Evolutionary conservation across 2,888 invertebrate genomes (phyloP).

Genomic region (Caenorhabditis sulstoni): DNA sequence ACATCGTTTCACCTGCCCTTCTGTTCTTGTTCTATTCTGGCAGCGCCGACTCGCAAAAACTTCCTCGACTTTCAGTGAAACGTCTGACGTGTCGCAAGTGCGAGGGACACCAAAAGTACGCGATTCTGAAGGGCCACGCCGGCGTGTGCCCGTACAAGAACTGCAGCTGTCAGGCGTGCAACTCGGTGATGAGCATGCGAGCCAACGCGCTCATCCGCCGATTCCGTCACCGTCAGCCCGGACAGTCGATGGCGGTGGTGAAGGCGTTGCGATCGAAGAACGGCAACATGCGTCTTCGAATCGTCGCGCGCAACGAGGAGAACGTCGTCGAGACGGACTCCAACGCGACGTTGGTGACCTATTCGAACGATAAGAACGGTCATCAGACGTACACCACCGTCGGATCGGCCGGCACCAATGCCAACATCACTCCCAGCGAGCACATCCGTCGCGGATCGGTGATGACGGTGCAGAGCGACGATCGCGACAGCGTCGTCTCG

Average conservation of each 20-base stretch:
- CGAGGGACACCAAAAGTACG: slow-evolving; percentile 73
- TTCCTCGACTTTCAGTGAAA: slow-evolving; percentile 61
- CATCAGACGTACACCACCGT: slow-evolving; percentile 46
- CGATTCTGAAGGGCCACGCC: slow-evolving; percentile 75
- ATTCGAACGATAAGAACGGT: slow-evolving; percentile 43
- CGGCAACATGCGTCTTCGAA: slow-evolving; percentile 69
- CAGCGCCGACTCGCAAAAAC: no score
- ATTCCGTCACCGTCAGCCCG: slow-evolving; percentile 71
- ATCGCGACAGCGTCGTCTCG: slow-evolving; percentile 25
- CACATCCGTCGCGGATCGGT: slow-evolving; percentile 31
- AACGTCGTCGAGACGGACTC: slow-evolving; percentile 1
- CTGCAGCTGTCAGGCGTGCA: slow-evolving; percentile 72
- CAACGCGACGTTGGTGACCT: slow-evolving; percentile 48
- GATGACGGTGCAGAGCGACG: slow-evolving; percentile 32
- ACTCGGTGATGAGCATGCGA: slow-evolving; percentile 72
- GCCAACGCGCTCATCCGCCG: slow-evolving; percentile 74
- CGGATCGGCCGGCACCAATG: no score
- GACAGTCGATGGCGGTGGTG: slow-evolving; percentile 63
- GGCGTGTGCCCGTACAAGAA: slow-evolving; percentile 73
- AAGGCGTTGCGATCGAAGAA: slow-evolving; percentile 69
- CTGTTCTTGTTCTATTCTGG: no score
- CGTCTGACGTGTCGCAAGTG: slow-evolving; percentile 76
- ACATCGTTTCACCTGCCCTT: neutral
- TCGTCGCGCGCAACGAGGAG: slow-evolving; percentile 59
- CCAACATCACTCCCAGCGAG: no score